Percentiles rank a stretch among this genome's conserved stretches.
phyloP scores from a whole-genome alignment of 1,140 invertebrate species.

The Elymnias hypermnestra region DNA sequence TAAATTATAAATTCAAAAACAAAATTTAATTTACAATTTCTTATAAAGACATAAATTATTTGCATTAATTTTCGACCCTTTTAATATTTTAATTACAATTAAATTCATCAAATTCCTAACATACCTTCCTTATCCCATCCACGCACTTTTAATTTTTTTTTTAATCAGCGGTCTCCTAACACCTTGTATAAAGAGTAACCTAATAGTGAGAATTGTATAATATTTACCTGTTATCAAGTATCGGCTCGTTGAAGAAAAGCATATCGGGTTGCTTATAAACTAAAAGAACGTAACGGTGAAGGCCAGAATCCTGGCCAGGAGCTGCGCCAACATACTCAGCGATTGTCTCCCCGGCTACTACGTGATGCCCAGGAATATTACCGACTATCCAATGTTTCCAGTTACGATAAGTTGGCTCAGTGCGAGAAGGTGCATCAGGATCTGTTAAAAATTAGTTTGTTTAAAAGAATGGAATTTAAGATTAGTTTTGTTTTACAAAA shows the following conservation, averaged over 20 bases:
- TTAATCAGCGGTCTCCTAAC: no score
- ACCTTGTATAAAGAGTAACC: no score
- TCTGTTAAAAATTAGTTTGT: conserved; percentile 78
- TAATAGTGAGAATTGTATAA: neutral
- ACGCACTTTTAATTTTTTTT: no score
- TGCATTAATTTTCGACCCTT: no score
- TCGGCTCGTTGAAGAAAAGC: conserved; percentile 81
- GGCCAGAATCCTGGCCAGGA: conserved; percentile 86
- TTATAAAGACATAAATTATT: no score
- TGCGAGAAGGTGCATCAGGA: conserved; percentile 92
- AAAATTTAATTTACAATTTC: no score
- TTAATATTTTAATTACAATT: no score
- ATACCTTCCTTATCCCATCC: no score
- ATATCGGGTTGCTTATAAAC: conserved; percentile 88
- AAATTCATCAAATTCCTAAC: no score
- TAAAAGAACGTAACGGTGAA: conserved; percentile 94
- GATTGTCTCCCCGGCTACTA: conserved; percentile 84
- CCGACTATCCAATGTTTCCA: conserved; percentile 95
- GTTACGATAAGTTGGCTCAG: conserved; percentile 88
- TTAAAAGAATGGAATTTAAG: no score
- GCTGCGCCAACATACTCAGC: conserved; percentile 91
- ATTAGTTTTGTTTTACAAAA: no score
- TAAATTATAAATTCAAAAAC: no score
- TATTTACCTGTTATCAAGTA: conserved; percentile 77
- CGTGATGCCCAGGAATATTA: conserved; percentile 89